These are phyloP conservation scores for Alloscopus bannaensis DNA, from an alignment of 2,888 invertebrate genomes.

Conservation along the genomic window DNA sequence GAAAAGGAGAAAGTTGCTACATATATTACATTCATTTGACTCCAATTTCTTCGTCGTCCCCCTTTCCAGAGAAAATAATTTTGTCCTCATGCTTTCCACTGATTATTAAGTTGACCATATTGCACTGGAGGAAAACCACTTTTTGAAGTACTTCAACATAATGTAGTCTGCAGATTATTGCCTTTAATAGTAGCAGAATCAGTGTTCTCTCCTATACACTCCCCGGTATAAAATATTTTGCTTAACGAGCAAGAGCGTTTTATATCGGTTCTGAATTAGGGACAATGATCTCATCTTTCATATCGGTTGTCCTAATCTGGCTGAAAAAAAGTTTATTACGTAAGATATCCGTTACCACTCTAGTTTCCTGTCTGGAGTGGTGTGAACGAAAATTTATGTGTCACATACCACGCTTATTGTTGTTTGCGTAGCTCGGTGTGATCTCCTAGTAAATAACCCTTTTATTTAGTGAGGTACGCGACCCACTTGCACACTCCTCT, in stretches of 20 bases:
- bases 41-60: conserved; percentile 24
- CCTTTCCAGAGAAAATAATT: not conserved
- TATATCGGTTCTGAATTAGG: conserved; percentile 17
- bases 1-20: conserved; percentile 15
- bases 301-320: not conserved
- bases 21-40: conserved; percentile 18
- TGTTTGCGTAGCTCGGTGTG: not conserved
- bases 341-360: no score
- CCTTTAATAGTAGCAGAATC: not conserved
- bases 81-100: not conserved
- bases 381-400: not conserved
- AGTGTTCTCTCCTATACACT: not conserved
- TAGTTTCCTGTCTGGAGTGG: no score
- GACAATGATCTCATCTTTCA: conserved; percentile 34
- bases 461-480: not conserved
- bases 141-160: not conserved
- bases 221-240: not conserved
- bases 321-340: conserved; percentile 12
- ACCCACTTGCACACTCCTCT: no score
- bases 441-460: not conserved
- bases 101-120: not conserved
- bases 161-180: not conserved
- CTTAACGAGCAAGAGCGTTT: not conserved
- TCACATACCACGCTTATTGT: not conserved
- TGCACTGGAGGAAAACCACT: not conserved